Base-by-base conservation (phyloP, 2,797 vertebrate species). In the Eulemur albifrons region DNA sequence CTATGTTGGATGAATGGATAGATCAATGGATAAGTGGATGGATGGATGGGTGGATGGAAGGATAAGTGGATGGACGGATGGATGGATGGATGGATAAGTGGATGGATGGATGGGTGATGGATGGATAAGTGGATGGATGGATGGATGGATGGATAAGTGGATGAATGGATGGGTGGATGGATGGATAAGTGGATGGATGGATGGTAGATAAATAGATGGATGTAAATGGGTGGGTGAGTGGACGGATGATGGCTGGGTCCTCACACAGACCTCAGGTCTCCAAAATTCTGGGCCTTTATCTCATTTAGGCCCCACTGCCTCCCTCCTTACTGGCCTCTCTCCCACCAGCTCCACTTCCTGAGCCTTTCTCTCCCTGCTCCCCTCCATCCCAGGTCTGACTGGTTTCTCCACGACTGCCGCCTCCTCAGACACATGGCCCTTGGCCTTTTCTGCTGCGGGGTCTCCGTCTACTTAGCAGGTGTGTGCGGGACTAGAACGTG, bases 401-500 rank as follows among this genome's bases (percentile, higher is more conserved):
- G 99, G 99, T 99, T 99, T 97, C 98, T 99, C 2, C 89, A 99
- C 96, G 99, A 99, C 61, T 99, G 99, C 98, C 98, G 99, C 76
- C 97, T 92, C 1, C 98, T 99, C 40, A 98, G 99, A 35, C 99
- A 99, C 52, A 95, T 98, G 1, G 99, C 99, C 7, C 96, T 99
- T 2, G 99, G 99, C 88, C 98, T 99, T 72, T 99, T 99, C 98
- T 99, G 99, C 97, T 98, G 99, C 0, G 99, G 99, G 23, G 95
- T 99, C 96, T 99, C 99, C 0, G 98, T 99, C 84, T 99, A 99
- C 94, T 97, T 99, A 48, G 99, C 99, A 99, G 99, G 99, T 99
- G 98, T 97, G 99, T 92, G 52, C 30, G 7, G 79, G 72, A 12
- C 0, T 0, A 4, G 48, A 2, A 48, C 0, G 0, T 18, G 35